A percentile compares a stretch with the other conserved stretches of the same genome.
Evolutionary conservation across 2,113 vertebrate genomes (phyloP).

Genomic region (Engraulis encrasicolus): DNA sequence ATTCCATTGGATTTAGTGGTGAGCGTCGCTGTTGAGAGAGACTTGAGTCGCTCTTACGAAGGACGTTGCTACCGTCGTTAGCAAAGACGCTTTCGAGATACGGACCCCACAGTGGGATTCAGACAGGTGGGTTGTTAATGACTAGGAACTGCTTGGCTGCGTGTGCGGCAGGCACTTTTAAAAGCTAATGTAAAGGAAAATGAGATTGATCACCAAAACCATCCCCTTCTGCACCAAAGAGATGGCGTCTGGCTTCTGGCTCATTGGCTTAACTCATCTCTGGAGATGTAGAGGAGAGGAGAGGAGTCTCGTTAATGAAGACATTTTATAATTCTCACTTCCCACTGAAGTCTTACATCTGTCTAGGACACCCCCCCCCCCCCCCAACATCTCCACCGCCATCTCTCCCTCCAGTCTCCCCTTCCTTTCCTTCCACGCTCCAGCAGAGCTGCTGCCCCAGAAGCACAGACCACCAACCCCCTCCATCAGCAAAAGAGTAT

Average conservation of each 20-base stretch:
- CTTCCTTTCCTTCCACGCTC: too few species aligned
- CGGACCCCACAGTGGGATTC: not conserved
- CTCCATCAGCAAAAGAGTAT: too few species aligned
- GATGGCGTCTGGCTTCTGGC: conserved; percentile 54
- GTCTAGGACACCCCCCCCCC: not conserved
- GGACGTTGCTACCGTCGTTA: too few species aligned
- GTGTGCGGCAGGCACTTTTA: conserved; percentile 61
- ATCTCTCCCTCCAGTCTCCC: too few species aligned
- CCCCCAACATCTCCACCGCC: too few species aligned
- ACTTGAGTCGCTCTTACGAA: too few species aligned
- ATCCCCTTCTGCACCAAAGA: conserved; percentile 36
- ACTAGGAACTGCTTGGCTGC: conserved; percentile 37
- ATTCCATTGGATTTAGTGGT: too few species aligned
- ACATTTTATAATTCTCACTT: conserved; percentile 61
- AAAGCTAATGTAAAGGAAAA: conserved; percentile 60
- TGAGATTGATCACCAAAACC: conserved; percentile 62
- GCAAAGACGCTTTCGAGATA: too few species aligned
- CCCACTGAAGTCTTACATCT: conserved; percentile 37
- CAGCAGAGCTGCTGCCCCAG: not conserved
- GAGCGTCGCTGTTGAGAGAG: too few species aligned
- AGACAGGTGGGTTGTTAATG: not conserved
- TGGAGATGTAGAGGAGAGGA: conserved; percentile 34
- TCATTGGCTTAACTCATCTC: conserved; percentile 65
- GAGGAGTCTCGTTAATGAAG: conserved; percentile 60
- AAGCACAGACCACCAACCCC: not conserved